These are phyloP conservation scores for Macroglossus sobrinus DNA, from an alignment of 2,113 vertebrate genomes.

Conservation along the genomic window DNA sequence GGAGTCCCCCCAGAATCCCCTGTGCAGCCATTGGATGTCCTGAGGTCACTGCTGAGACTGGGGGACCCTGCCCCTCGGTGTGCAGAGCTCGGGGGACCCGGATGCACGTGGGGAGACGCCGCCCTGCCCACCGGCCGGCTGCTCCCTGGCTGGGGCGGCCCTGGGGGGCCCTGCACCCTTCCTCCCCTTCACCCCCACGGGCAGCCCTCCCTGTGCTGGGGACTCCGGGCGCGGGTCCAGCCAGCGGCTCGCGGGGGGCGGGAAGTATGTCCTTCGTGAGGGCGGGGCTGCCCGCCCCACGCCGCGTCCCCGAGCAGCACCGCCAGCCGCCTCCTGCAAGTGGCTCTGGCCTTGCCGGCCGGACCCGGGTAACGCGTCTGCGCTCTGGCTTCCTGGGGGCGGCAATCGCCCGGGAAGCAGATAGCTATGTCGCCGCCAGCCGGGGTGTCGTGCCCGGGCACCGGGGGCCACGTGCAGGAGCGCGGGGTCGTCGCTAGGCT, in stretches of 20 bases:
- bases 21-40: not conserved
- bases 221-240: fast-evolving
- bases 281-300: slow-evolving; percentile 46
- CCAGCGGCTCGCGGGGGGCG: fast-evolving
- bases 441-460: slow-evolving; percentile 75
- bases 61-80: not conserved
- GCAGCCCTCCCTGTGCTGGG: too few species aligned
- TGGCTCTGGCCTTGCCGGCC: slow-evolving; percentile 74
- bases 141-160: not conserved
- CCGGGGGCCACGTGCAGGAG: slow-evolving; percentile 71
- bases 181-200: not conserved
- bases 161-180: not conserved
- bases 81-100: fast-evolving
- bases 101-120: fast-evolving
- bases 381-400: slow-evolving; percentile 75
- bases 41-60: fast-evolving
- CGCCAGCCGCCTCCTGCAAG: slow-evolving; percentile 75
- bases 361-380: slow-evolving; percentile 75
- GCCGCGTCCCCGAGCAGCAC: slow-evolving; percentile 74
- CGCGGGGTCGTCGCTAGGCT: slow-evolving; percentile 74
- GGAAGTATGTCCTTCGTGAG: fast-evolving
- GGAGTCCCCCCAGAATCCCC: not conserved
- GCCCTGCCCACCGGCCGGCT: not conserved
- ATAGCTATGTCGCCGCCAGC: slow-evolving; percentile 63
- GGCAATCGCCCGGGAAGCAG: slow-evolving; percentile 73